Conservation (phyloP, 2,888 invertebrate genomes). For the Chaetoderma sp. region DNA sequence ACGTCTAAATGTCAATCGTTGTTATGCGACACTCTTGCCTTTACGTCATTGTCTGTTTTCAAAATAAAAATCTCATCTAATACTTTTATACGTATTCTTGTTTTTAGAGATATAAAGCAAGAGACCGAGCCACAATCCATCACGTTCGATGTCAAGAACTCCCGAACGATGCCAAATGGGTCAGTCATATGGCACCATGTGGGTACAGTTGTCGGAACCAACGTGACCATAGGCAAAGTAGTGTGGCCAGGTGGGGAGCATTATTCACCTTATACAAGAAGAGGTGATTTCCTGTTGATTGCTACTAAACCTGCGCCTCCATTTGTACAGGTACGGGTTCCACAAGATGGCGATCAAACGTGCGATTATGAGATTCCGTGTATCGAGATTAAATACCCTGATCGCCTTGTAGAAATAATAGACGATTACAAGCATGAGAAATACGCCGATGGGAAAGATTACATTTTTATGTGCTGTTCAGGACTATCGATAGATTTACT, state of each 20-base stretch:
- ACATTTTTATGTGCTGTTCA: constrained; percentile 78
- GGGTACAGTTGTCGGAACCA: not conserved
- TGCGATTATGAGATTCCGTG: constrained; percentile 57
- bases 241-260: constrained; percentile 88
- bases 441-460: constrained; percentile 34
- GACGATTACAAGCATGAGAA: constrained; percentile 54
- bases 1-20: too few species aligned
- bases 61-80: too few species aligned
- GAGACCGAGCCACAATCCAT: too few species aligned
- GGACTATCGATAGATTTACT: constrained; percentile 88
- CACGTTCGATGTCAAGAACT: too few species aligned
- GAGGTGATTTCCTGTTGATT: constrained; percentile 79
- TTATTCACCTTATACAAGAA: constrained; percentile 78
- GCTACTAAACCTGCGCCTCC: constrained; percentile 92
- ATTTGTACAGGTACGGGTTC: constrained; percentile 85
- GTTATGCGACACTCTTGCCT: too few species aligned
- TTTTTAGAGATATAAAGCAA: too few species aligned
- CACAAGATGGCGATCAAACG: constrained; percentile 72
- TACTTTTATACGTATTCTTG: too few species aligned
- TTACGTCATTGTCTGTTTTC: too few species aligned
- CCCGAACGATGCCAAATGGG: too few species aligned
- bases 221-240: constrained; percentile 78
- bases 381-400: constrained; percentile 75
- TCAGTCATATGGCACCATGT: not conserved
- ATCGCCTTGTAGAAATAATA: constrained; percentile 53